These are phyloP conservation scores for Aphis gossypii DNA, from an alignment of 1,140 invertebrate species.

Conservation along the genomic window DNA sequence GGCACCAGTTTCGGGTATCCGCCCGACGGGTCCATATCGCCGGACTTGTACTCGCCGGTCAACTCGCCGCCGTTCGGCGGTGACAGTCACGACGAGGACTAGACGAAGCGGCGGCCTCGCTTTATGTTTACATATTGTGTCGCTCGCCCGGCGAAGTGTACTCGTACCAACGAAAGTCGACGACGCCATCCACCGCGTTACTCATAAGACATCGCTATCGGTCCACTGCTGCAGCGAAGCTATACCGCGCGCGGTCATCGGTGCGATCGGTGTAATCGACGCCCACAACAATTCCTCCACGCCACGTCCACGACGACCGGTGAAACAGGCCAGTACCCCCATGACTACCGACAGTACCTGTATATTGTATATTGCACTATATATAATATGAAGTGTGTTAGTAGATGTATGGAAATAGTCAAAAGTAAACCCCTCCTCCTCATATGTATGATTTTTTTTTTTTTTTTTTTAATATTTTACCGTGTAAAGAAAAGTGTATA, in stretches of 20 bases:
- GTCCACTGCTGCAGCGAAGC: not conserved
- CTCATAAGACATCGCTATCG: not conserved
- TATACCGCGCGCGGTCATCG: no score
- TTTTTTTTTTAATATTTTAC: not conserved
- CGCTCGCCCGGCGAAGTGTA: not conserved
- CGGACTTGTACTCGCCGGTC: conserved; percentile 61
- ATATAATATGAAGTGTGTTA: not conserved
- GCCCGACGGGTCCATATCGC: conserved; percentile 61
- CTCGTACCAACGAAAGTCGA: not conserved
- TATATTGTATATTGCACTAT: not conserved
- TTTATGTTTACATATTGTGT: no score
- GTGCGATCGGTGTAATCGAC: not conserved
- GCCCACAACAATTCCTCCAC: not conserved
- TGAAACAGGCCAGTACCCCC: not conserved
- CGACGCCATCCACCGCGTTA: not conserved
- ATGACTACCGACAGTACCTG: not conserved
- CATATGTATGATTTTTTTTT: not conserved
- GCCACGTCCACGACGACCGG: not conserved
- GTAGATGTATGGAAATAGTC: conserved; percentile 1
- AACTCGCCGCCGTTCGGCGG: conserved; percentile 60
- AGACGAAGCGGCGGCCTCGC: not conserved
- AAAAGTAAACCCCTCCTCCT: not conserved
- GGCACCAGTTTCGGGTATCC: conserved; percentile 60
- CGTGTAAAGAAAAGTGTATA: not conserved
- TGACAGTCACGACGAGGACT: conserved; percentile 59